Base-by-base conservation (phyloP, 2,888 invertebrate genomes). In the Rhaphigaster nebulosa region DNA sequence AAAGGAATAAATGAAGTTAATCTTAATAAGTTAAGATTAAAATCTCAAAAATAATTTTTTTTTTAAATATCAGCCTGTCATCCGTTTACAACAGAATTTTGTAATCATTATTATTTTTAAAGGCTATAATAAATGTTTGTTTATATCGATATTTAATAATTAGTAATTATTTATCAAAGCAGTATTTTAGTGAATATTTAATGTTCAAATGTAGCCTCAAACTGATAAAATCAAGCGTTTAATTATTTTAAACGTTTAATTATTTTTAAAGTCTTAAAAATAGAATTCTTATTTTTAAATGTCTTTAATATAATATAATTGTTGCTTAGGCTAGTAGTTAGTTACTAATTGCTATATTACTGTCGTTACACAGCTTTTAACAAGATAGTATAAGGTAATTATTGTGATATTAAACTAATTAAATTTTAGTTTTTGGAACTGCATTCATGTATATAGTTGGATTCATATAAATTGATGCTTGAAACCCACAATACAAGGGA, bases 281-380 rank as follows among this genome's bases (percentile, higher is more conserved):
- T n/a, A n/a, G n/a, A n/a, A n/a, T n/a, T n/a, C n/a, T n/a, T n/a
- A n/a, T n/a, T n/a, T n/a, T n/a, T n/a, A n/a, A n/a, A 38, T 38
- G 38, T 76, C 20, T 38, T 38, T 20, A 76, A 6, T 76, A 76
- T 38, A 6, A 76, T 76, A 38, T 76, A 76, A 76, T 20, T 76
- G 70, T 76, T 76, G 70, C 70, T 76, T 76, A 38, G 34, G 70
- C 70, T 15, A 76, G 70, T 76, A 76, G 70, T 76, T 76, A 38
- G 70, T 38, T 76, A 76, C 70, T 76, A 76, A 76, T 76, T 38
- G 18, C 23, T 76, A 20, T 76, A 38, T 76, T 23, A 76, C 38
- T 76, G 70, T 76, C 23, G 38, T 38, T 76, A 8, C 6, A 76
- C 23, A 76, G 70, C 70, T 76, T 38, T 76, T 76, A 76, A 76